Percentiles rank a stretch among this genome's conserved stretches.
phyloP scores from a whole-genome alignment of 2,113 vertebrate species.

The Gallinago media region DNA sequence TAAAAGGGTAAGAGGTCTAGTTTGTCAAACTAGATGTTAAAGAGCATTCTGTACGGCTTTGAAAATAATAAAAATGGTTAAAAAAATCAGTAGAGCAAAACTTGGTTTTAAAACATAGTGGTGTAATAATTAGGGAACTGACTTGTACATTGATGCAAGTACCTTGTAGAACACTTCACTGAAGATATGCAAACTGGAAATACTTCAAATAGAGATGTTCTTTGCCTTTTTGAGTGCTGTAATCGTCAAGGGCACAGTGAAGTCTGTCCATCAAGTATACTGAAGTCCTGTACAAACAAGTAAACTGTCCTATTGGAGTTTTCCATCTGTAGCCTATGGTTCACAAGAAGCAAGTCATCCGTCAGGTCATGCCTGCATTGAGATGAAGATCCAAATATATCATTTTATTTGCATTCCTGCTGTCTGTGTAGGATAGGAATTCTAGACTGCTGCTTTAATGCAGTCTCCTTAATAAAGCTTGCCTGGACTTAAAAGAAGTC shows the following conservation, averaged over 20 bases:
- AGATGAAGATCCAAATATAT: not conserved
- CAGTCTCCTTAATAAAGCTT: not conserved
- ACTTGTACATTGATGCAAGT: not conserved
- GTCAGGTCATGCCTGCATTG: not conserved
- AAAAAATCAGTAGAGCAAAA: not conserved
- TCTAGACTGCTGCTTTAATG: not conserved
- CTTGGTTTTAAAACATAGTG: rapidly evolving
- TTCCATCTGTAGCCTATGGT: not conserved
- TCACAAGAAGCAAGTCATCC: not conserved
- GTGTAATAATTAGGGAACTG: not conserved
- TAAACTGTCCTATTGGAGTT: not conserved
- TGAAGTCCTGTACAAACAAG: not conserved
- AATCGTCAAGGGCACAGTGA: not conserved
- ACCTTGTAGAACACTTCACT: not conserved
- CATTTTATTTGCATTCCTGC: rapidly evolving
- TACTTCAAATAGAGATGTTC: not conserved
- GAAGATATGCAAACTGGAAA: not conserved
- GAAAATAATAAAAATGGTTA: not conserved
- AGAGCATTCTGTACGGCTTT: not conserved
- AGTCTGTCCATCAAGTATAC: rapidly evolving
- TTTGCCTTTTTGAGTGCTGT: not conserved
- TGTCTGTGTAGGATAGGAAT: not conserved
- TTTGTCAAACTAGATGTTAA: not conserved
- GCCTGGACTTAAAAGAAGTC: not conserved
- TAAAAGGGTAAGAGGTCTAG: not conserved